Evolutionary conservation across 1,140 invertebrate genomes (phyloP), one percentile per base, ranked within the genome.

Genomic region (Eufriesea mexicana): DNA sequence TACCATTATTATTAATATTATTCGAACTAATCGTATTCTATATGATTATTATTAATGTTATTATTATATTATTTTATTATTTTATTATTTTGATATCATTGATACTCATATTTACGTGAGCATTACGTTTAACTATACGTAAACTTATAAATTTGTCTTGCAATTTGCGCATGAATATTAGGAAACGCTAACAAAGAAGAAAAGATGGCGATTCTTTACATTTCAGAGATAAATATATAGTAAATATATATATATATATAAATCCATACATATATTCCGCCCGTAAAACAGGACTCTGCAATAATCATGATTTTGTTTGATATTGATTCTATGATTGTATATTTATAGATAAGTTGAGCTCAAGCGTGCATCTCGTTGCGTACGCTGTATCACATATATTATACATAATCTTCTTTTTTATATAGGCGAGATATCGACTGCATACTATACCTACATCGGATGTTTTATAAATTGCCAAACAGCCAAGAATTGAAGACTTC

Each of bases 281-380:
- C 87, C 83, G 79, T 84, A 89, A 79, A 80, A 89, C 83, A 89
- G 80, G 87, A 89, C 83, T 85, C 85, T 71, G 86, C 84, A 86
- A 70, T 84, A 87, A 85, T 87, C 79, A 80, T 84, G 89, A 91
- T 92, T 92, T 89, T 90, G 86, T 92, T 92, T 91, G 86, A 90
- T 89, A 90, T 92, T 90, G 76, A 91, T 89, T 92, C 87, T 91
- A 91, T 89, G 80, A 80, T 66, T 90, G 86, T 91, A 92, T 86
- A 91, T 85, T 89, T 90, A 91, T 91, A 89, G 76, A 91, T 91
- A 86, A 89, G 87, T 89, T 87, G 89, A 88, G 84, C 90, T 90
- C 87, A 90, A 85, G 84, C 83, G 84, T 86, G 85, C 68, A 89
- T 85, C 79, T 61, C 81, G 68, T 86, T 86, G 61, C 83, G 90